Conservation (phyloP, 2,888 invertebrate species). For the Caradrina clavipalpis region DNA sequence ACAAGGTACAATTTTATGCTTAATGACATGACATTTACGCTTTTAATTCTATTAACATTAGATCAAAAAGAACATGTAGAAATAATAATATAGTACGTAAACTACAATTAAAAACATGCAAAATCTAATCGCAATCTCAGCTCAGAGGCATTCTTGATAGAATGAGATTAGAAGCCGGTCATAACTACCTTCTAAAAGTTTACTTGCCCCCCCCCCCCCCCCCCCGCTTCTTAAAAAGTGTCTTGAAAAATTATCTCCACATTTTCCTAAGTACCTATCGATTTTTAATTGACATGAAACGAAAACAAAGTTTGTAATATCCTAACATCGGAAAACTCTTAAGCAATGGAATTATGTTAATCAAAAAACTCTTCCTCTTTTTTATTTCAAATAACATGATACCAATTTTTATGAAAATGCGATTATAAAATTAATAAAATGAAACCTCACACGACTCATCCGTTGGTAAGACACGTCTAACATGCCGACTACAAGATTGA, state of each 20-base stretch:
- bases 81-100: too few relatives aligned
- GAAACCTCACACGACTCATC: constrained; percentile 80
- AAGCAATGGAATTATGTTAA: background rate
- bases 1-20: constrained; percentile 4
- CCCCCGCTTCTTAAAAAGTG: too few relatives aligned
- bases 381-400: constrained; percentile 14
- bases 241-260: too few relatives aligned
- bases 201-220: too few relatives aligned
- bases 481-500: constrained; percentile 86
- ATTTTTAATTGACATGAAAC: background rate
- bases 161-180: too few relatives aligned
- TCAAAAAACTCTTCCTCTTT: background rate
- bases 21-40: background rate
- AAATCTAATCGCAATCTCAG: too few relatives aligned
- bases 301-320: background rate
- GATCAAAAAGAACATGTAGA: constrained; percentile 7
- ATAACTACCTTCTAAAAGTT: too few relatives aligned
- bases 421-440: constrained; percentile 63
- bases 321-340: background rate
- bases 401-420: constrained; percentile 39
- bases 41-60: constrained; percentile 11
- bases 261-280: too few relatives aligned
- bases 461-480: constrained; percentile 69
- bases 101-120: too few relatives aligned
- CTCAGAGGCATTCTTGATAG: too few relatives aligned